Evolutionary conservation across 2,113 vertebrate species (phyloP).

Genomic region (Mirza zaza): DNA sequence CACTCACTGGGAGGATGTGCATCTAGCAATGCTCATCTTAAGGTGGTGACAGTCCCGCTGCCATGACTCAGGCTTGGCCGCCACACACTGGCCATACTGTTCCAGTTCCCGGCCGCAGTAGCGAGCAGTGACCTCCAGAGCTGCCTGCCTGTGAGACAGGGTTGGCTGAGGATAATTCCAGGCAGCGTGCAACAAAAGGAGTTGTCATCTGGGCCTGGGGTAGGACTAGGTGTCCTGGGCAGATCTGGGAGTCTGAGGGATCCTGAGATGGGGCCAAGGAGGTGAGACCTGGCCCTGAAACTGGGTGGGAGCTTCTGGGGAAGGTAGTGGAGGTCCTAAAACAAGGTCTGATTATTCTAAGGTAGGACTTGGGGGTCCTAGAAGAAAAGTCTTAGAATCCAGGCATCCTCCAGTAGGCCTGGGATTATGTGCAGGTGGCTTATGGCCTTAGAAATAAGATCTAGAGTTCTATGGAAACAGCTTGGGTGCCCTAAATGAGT

Average conservation of each 20-base stretch:
- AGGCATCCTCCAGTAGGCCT: neutral
- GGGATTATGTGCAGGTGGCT: neutral
- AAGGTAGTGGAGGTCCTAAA: neutral
- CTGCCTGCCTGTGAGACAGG: conserved; percentile 89
- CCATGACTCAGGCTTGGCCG: conserved; percentile 91
- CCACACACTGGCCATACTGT: conserved; percentile 92
- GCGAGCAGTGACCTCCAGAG: conserved; percentile 90
- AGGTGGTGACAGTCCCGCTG: conserved; percentile 90
- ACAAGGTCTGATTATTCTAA: neutral
- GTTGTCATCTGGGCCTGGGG: neutral
- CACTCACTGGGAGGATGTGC: conserved; percentile 95
- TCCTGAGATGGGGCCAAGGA: neutral
- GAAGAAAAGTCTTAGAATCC: neutral
- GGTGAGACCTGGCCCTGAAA: neutral
- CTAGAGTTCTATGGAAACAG: neutral
- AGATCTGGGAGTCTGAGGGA: neutral
- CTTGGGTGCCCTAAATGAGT: neutral
- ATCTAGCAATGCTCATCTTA: conserved; percentile 91
- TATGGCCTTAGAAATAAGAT: neutral
- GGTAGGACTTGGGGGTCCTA: neutral
- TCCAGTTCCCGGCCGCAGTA: conserved; percentile 92
- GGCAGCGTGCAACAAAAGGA: neutral
- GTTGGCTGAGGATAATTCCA: neutral
- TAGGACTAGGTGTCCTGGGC: neutral
- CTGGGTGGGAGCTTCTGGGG: neutral